These are phyloP conservation scores for Plemyria rubiginata DNA, from an alignment of 2,888 invertebrate genomes.

Conservation along the genomic window DNA sequence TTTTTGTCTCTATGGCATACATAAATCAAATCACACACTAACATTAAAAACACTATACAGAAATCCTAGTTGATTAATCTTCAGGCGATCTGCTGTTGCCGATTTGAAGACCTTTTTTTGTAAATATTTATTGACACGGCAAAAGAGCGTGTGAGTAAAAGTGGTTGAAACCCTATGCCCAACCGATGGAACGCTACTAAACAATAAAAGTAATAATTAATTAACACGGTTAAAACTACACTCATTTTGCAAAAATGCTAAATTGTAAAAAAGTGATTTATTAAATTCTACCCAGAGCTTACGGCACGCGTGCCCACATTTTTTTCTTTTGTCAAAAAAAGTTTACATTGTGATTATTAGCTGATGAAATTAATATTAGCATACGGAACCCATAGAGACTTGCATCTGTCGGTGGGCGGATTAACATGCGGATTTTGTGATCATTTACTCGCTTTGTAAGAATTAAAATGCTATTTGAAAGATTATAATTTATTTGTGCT, in stretches of 20 bases:
- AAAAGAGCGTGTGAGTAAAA: no score
- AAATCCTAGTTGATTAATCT: no score
- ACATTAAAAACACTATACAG: no score
- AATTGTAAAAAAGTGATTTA: constrained; percentile 24
- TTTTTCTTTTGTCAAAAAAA: constrained; percentile 65
- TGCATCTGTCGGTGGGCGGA: constrained; percentile 77
- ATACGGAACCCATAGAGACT: constrained; percentile 64
- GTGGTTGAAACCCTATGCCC: no score
- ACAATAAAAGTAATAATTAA: not conserved
- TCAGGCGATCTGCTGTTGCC: no score
- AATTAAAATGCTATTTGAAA: constrained; percentile 55
- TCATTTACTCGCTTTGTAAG: constrained; percentile 59
- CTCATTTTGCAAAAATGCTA: constrained; percentile 5
- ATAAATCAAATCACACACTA: no score
- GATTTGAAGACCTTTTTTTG: no score
- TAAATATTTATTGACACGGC: no score
- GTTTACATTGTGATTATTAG: constrained; percentile 52
- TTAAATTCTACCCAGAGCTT: constrained; percentile 50
- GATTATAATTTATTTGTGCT: constrained; percentile 32
- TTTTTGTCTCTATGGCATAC: no score
- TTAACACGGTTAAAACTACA: not conserved
- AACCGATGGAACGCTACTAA: no score
- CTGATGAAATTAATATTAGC: constrained; percentile 66
- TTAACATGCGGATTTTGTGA: constrained; percentile 70
- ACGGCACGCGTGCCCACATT: constrained; percentile 72